Base-by-base conservation (phyloP, 2,888 invertebrate species). In the Perizoma flavofasciatum region DNA sequence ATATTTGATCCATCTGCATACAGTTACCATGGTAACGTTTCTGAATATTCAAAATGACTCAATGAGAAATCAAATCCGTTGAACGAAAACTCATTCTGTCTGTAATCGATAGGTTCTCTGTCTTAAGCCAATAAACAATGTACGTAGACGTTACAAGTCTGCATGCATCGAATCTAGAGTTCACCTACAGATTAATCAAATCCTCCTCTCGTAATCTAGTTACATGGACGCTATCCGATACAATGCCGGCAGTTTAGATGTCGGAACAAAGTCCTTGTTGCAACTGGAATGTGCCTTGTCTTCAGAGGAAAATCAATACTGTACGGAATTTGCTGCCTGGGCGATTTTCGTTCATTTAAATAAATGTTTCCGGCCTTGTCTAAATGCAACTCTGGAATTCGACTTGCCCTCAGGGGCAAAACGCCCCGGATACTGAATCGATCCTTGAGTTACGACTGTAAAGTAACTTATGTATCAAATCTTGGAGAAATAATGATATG, bases 111-210 rank as follows among this genome's bases (percentile, higher is more conserved):
- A 22, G 22, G 22, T 22, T 2, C 22, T 22, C 22, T 22, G 22
- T 22, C 22, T 22, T 22, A 2, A 22, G 3, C 1, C 22, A 22
- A 22, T 22, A 22, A 22, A 22, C 22, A 22, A 22, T 22, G 22
- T 22, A 22, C 22, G 3, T 2, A 2, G 3, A 22, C 22, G 22
- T 22, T 22, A 22, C 22, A 2, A 22, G 37, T 37, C 37, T 37
- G 44, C 0, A n/a, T 41, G 8, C 22, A 44, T 44, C 22, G 6
- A 40, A 40, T 46, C 56, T 48, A 53, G 61, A 63, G 63, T 61
- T 56, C 52, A 56, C 41, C 61, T 56, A 41, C 41, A 56, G 46
- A 61, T 56, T 61, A 61, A 61, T 61, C 61, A 61, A 60, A 60
- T 51, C 51, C 60, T 47, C 39, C 5, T 32, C 32, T n/a, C 10